phyloP scores from a whole-genome alignment of 2,888 invertebrate species.

The Apodemia zela region DNA sequence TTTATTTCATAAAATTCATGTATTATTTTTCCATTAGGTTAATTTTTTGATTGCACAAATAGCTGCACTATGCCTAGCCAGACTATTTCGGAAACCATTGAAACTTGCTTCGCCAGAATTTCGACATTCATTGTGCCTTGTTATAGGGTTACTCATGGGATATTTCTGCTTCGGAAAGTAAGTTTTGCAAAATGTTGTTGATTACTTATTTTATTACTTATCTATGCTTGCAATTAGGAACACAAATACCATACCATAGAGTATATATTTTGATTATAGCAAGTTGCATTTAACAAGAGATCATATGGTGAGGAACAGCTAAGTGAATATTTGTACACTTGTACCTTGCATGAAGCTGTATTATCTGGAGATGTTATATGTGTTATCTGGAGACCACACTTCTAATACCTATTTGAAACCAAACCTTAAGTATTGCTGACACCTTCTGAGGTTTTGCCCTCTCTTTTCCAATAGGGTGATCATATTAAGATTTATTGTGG shows the following conservation, averaged over 20 bases:
- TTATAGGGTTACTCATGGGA: constrained; percentile 89
- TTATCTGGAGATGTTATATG: too few relatives aligned
- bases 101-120: constrained; percentile 86
- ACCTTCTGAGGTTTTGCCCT: too few relatives aligned
- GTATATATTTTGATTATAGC: background rate
- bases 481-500: too few relatives aligned
- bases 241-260: background rate
- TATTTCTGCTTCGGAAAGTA: constrained; percentile 94
- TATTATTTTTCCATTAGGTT: constrained; percentile 82
- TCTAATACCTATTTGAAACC: too few relatives aligned
- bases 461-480: too few relatives aligned
- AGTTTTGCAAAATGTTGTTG: constrained; percentile 49
- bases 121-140: constrained; percentile 89
- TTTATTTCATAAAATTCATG: constrained; percentile 43
- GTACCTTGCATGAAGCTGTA: too few relatives aligned
- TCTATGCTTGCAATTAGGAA: background rate
- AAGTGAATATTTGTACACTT: too few relatives aligned
- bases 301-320: too few relatives aligned
- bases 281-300: too few relatives aligned
- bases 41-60: constrained; percentile 93
- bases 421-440: too few relatives aligned
- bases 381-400: too few relatives aligned
- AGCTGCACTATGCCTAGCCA: constrained; percentile 88
- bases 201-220: constrained; percentile 13
- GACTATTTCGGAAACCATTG: constrained; percentile 87